Conservation (phyloP, 2,888 invertebrate genomes). For the Microctonus hyperodae region DNA sequence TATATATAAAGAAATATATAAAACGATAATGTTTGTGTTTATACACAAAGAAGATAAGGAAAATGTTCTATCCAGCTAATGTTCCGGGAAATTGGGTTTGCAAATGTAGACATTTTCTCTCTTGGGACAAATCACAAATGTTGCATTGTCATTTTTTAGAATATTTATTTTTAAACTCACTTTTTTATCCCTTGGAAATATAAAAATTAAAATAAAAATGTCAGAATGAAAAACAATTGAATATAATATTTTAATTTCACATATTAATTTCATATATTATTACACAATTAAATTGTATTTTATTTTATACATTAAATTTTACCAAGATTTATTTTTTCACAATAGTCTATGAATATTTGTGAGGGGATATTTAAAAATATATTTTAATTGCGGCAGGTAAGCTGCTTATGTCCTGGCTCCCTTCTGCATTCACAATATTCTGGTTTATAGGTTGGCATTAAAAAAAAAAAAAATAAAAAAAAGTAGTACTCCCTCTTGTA, state of each 20-base stretch:
- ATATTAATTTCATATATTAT: too few relatives aligned
- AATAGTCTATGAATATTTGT: constrained; percentile 3
- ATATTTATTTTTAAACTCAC: neutral
- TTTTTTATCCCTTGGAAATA: constrained; percentile 9
- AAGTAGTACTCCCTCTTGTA: too few relatives aligned
- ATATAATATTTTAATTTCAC: too few relatives aligned
- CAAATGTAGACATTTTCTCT: constrained; percentile 53
- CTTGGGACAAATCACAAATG: constrained; percentile 51
- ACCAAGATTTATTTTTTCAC: neutral
- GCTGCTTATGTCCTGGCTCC: constrained; percentile 53
- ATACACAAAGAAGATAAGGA: constrained; percentile 1
- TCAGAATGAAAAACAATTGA: too few relatives aligned
- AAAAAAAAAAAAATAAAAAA: too few relatives aligned
- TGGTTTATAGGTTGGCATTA: too few relatives aligned
- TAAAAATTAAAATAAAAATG: constrained; percentile 28
- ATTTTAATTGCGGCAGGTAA: constrained; percentile 61
- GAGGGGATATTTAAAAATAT: constrained; percentile 55
- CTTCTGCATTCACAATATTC: constrained; percentile 27
- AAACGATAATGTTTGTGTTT: neutral
- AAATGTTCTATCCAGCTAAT: constrained; percentile 57
- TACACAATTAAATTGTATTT: too few relatives aligned
- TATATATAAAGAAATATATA: constrained; percentile 10
- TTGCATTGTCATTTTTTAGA: constrained; percentile 5
- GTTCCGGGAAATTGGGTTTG: constrained; percentile 61
- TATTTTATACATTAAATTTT: too few relatives aligned